A percentile compares a stretch with the other conserved stretches of the same genome.
Conservation (phyloP, 2,113 vertebrate species). For the Mohoua ochrocephala region DNA sequence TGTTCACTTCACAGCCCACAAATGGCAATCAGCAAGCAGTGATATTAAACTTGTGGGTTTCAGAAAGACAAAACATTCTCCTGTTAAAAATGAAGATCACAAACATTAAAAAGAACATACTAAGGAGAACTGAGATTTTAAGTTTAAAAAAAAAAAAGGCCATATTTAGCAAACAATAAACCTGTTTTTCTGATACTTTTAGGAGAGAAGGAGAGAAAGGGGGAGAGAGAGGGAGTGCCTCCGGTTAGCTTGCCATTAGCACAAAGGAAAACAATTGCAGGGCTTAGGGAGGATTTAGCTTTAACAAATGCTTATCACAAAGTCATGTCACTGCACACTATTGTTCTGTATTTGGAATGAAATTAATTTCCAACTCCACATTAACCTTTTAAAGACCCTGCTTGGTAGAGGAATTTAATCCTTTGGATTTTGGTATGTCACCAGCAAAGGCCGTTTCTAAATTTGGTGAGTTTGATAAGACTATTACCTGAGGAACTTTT, state of each 20-base stretch:
- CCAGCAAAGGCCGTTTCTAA: neutral
- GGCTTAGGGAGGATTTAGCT: constrained; percentile 51
- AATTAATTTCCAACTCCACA: constrained; percentile 35
- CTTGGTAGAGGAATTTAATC: neutral
- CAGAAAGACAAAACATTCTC: neutral
- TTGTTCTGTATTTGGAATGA: constrained; percentile 32
- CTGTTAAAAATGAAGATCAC: neutral
- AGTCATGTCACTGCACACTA: constrained; percentile 5
- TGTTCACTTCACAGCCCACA: neutral
- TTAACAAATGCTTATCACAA: constrained; percentile 30
- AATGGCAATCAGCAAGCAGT: neutral
- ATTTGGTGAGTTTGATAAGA: neutral
- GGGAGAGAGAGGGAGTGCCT: neutral
- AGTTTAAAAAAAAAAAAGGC: neutral
- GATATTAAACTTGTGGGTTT: neutral
- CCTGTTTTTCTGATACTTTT: neutral
- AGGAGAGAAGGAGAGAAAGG: neutral
- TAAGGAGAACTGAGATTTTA: neutral
- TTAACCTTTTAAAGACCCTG: constrained; percentile 14
- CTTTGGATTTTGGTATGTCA: neutral
- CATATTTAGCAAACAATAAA: neutral
- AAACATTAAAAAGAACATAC: neutral
- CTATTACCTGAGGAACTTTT: neutral
- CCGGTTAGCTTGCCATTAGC: neutral
- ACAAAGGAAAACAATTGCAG: constrained; percentile 36